Evolutionary conservation across 2,888 invertebrate species (phyloP).

Genomic region (Drosophila cyrtoloma): DNA sequence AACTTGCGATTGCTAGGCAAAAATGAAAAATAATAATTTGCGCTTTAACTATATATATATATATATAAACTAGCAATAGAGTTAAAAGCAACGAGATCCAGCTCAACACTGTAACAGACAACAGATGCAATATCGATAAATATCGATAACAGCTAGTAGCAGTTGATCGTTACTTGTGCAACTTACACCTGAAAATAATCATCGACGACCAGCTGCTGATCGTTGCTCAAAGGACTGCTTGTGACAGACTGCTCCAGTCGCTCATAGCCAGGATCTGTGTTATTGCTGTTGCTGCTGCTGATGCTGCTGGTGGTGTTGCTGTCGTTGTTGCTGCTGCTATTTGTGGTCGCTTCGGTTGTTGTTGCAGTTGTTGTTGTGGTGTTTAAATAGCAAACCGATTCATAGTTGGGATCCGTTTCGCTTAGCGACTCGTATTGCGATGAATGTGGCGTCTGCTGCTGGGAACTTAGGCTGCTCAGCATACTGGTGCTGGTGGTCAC

Average conservation of each 20-base stretch:
- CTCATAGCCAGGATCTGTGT: constrained; percentile 89
- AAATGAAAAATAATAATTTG: constrained; percentile 30
- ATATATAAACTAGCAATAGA: not conserved
- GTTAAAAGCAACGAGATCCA: constrained; percentile 62
- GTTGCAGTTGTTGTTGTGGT: constrained; percentile 48
- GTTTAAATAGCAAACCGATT: constrained; percentile 91
- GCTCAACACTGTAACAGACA: constrained; percentile 42
- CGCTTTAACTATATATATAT: not conserved
- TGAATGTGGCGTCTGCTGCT: constrained; percentile 87
- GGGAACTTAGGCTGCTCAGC: constrained; percentile 78
- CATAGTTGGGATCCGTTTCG: constrained; percentile 93
- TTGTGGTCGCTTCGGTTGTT: constrained; percentile 20
- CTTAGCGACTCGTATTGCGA: constrained; percentile 93
- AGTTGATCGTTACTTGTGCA: not conserved
- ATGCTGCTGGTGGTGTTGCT: constrained; percentile 38
- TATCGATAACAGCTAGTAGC: not conserved
- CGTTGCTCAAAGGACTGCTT: constrained; percentile 65
- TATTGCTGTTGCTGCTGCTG: constrained; percentile 48
- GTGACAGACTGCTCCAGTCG: constrained; percentile 81
- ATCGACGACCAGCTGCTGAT: constrained; percentile 81
- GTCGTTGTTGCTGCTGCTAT: constrained; percentile 49
- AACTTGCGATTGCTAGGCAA: constrained; percentile 64
- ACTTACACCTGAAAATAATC: constrained; percentile 85
- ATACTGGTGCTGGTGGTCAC: constrained; percentile 82
- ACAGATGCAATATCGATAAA: not conserved